Base-by-base conservation (phyloP, 2,113 vertebrate genomes). In the Rutilus rutilus region DNA sequence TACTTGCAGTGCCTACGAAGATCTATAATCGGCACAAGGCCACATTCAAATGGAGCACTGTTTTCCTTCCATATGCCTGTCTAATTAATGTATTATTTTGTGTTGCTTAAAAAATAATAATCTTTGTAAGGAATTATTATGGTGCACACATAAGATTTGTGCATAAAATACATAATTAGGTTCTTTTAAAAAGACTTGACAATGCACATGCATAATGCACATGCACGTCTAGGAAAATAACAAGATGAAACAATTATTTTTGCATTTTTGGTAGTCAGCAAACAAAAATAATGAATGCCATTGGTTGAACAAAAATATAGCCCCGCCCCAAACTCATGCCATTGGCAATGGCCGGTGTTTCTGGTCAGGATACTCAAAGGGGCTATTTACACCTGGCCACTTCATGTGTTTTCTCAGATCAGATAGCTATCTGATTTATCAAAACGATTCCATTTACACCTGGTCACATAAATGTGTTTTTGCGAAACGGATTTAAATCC, bases 11-110 rank as follows among this genome's bases (percentile, higher is more conserved):
- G 64, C 25, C 19, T 21, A 54, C 47, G 10, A 69, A 69, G 33
- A 77, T 74, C 12, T 57, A 23, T 60, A 1, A 54, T 62, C 54
- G 10, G 54, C 7, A 25, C 0, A 30, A 52, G 2, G 10, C 9
- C 1, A 3, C 27, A 21, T 6, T 64, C 6, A 80, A 62, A 47
- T 52, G 45, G 17, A 52, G 25, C 19, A 23, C 9, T 30, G 62
- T 69, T 82, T 67, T 33, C 33, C 12, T 79, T 6, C 2, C 11
- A 3, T 80, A 17, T 25, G n/a, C 33, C 33, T 0, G 23, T 60
- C 78, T 25, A 25, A 82, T 82, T n/a, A 82, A 82, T n/a, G 27
- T 21, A 69, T n/a, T 60, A 6, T 23, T 42, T 47, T 45, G 45
- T 15, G 62, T 15, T 82, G 62, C 19, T n/a, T 23, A 7, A 23